Conservation (phyloP, 2,797 vertebrate species). For the Cossypha dichroa region DNA sequence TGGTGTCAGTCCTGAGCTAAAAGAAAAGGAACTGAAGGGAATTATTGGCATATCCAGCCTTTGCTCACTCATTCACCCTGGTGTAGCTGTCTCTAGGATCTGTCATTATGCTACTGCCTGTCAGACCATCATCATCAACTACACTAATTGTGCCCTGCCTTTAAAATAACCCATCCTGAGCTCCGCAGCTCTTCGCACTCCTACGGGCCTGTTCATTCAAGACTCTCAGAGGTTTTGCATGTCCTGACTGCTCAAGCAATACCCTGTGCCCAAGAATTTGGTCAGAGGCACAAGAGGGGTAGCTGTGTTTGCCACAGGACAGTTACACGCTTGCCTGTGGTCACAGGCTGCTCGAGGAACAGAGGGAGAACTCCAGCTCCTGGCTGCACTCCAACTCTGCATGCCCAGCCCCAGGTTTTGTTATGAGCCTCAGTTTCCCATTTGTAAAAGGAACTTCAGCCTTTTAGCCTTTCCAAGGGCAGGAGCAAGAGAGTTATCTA, state of each 20-base stretch:
- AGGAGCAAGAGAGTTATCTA: not conserved
- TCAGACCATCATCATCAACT: not conserved
- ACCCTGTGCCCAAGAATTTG: constrained; percentile 20
- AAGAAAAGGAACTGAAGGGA: not conserved
- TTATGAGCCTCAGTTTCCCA: not conserved
- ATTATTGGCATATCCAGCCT: not conserved
- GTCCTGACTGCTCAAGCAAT: not conserved
- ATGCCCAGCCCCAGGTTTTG: not conserved
- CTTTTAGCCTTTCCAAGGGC: not conserved
- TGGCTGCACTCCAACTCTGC: not conserved
- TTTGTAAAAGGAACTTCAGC: not conserved
- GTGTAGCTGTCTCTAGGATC: not conserved
- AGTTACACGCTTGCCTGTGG: not conserved
- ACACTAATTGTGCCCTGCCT: constrained; percentile 5
- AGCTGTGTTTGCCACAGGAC: not conserved
- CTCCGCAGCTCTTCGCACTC: not conserved
- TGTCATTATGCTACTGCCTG: not conserved
- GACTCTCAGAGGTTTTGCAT: constrained; percentile 24
- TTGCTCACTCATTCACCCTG: not conserved
- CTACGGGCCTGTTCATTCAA: constrained; percentile 28
- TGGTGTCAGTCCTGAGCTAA: not conserved
- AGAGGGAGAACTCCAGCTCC: not conserved
- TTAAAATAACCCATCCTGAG: constrained; percentile 49
- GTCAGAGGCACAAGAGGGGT: not conserved
- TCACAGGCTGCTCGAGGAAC: not conserved